Evolutionary conservation across 2,888 invertebrate species (phyloP).

Genomic region (Campaea margaritaria): DNA sequence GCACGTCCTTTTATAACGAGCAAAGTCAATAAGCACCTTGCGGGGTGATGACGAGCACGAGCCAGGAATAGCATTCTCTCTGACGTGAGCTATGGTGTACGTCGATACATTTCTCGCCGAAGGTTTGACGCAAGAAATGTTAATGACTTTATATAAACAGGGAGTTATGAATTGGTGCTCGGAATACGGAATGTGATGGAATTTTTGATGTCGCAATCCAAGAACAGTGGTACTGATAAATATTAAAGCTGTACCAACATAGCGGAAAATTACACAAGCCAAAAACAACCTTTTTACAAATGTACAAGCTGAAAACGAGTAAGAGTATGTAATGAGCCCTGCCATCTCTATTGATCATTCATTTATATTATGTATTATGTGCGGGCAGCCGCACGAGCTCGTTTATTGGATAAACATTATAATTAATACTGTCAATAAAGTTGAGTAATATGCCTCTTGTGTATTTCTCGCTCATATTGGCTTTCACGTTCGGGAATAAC

Average conservation of each 20-base stretch:
- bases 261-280: too few species aligned
- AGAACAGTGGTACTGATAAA: slow-evolving; percentile 2
- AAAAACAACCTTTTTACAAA: neutral
- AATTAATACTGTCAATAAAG: neutral
- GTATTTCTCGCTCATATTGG: neutral
- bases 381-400: neutral
- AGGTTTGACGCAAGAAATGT: slow-evolving; percentile 73
- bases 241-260: neutral
- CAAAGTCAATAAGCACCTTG: slow-evolving; percentile 64
- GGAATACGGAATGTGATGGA: slow-evolving; percentile 42
- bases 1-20: slow-evolving; percentile 52
- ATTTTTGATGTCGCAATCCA: slow-evolving; percentile 30
- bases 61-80: slow-evolving; percentile 68
- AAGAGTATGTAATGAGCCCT: neutral
- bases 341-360: neutral
- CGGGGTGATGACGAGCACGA: slow-evolving; percentile 59
- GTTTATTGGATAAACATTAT: neutral
- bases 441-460: neutral
- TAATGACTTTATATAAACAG: slow-evolving; percentile 67
- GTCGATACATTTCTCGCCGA: slow-evolving; percentile 61
- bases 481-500: slow-evolving; percentile 22
- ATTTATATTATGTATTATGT: too few species aligned
- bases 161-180: slow-evolving; percentile 40
- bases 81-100: slow-evolving; percentile 62
- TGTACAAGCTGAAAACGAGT: neutral